Percentiles rank a stretch among this genome's conserved stretches.
Evolutionary conservation across 1,140 invertebrate genomes (phyloP).

Genomic region (Bombus sibiricus): DNA sequence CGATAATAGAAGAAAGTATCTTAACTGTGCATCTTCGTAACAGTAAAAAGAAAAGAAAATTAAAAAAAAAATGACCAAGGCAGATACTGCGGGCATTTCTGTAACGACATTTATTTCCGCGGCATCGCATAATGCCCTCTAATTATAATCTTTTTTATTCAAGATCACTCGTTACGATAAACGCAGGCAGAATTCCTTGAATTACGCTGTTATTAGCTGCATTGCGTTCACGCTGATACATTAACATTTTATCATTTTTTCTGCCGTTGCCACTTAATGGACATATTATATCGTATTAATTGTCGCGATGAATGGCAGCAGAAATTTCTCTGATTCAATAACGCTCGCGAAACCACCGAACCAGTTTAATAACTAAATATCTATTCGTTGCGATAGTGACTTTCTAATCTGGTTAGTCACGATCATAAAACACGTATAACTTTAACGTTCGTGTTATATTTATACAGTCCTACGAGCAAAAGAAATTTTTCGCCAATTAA

Average conservation of each 20-base stretch:
- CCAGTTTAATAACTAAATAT: constrained; percentile 1
- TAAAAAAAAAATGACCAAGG: neutral
- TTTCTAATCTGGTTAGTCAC: constrained; percentile 34
- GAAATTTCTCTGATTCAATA: constrained; percentile 7
- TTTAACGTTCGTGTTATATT: neutral
- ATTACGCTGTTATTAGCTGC: neutral
- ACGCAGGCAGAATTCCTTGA: constrained; percentile 11
- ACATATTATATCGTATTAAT: constrained; percentile 9
- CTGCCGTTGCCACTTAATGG: neutral
- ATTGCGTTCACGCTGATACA: neutral
- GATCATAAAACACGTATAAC: neutral
- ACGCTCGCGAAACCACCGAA: neutral
- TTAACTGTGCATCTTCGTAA: neutral
- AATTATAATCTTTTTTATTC: constrained; percentile 29
- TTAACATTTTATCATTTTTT: neutral
- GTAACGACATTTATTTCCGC: neutral
- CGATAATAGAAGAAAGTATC: constrained; percentile 1
- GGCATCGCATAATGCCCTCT: constrained; percentile 17
- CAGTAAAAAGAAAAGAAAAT: neutral
- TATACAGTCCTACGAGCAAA: neutral
- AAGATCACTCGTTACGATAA: constrained; percentile 21
- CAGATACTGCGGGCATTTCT: neutral
- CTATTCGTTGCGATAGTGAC: neutral
- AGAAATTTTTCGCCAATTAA: constrained; percentile 1
- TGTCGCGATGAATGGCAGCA: neutral